These are phyloP conservation scores for Enhydra lutris DNA, from an alignment of 2,113 vertebrate species.

Conservation along the genomic window DNA sequence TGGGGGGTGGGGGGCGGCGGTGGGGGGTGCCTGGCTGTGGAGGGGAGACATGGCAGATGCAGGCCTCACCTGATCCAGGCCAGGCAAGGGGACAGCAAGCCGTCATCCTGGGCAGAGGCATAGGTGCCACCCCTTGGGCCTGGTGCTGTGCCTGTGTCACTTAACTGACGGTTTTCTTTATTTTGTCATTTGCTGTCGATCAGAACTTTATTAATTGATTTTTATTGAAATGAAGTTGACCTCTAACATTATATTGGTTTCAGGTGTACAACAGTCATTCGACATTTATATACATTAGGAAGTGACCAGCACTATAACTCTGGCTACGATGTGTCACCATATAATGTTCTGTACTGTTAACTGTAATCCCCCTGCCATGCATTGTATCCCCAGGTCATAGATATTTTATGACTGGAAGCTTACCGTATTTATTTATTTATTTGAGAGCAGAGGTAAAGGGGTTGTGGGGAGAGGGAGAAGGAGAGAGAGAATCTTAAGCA, in stretches of 20 bases:
- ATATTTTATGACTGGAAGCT: neutral
- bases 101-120: neutral
- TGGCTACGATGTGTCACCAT: neutral
- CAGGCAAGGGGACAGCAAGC: rapidly evolving
- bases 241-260: neutral
- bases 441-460: neutral
- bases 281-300: neutral
- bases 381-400: neutral
- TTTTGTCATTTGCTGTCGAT: neutral
- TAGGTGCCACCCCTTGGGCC: neutral
- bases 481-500: neutral
- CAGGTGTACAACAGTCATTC: neutral
- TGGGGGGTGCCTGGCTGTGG: neutral
- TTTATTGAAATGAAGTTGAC: neutral
- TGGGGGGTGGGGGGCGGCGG: rapidly evolving
- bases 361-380: neutral
- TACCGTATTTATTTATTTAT: neutral
- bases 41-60: neutral
- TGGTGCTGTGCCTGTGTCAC: neutral
- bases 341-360: neutral
- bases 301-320: neutral
- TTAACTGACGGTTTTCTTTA: neutral
- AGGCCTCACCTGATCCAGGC: neutral
- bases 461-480: neutral
- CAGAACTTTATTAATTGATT: neutral